Percentiles rank a stretch among this genome's conserved stretches.
Conservation (phyloP, 2,113 vertebrate genomes). For the Uria aalge region DNA sequence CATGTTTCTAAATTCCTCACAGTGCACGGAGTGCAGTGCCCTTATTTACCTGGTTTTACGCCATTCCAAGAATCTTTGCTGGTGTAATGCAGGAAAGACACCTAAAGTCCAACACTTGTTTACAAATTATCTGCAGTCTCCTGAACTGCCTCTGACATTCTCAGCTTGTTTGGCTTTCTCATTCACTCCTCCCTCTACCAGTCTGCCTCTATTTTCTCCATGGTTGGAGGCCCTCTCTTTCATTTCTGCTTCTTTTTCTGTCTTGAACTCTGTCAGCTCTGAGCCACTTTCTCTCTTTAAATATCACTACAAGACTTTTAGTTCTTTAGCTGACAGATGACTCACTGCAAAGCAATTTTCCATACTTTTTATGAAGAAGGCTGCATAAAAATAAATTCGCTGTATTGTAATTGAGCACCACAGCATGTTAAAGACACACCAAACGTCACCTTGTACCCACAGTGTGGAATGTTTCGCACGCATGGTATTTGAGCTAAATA, state of each 20-base stretch:
- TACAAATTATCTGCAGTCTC: not conserved
- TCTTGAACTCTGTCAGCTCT: slow-evolving; percentile 49
- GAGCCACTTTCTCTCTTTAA: slow-evolving; percentile 56
- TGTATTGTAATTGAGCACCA: slow-evolving; percentile 46
- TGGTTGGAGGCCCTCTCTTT: slow-evolving; percentile 9
- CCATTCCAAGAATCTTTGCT: not conserved
- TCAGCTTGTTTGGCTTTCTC: not conserved
- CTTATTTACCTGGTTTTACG: not conserved
- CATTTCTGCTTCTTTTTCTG: slow-evolving; percentile 48
- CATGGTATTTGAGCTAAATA: slow-evolving; percentile 52
- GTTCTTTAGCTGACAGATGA: slow-evolving; percentile 59
- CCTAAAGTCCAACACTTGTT: not conserved
- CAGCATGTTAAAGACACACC: slow-evolving; percentile 28
- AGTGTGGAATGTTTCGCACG: not conserved
- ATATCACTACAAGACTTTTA: slow-evolving; percentile 50
- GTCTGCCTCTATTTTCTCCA: slow-evolving; percentile 18
- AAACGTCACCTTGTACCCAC: slow-evolving; percentile 13
- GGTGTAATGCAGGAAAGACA: not conserved
- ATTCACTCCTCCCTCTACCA: not conserved
- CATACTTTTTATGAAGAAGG: slow-evolving; percentile 36
- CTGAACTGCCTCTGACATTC: not conserved
- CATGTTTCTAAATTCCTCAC: not conserved
- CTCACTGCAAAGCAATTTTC: slow-evolving; percentile 54
- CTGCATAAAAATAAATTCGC: slow-evolving; percentile 58
- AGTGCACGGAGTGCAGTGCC: not conserved